Percentiles rank a stretch among this genome's conserved stretches.
phyloP scores from a whole-genome alignment of 2,797 vertebrate genomes.

The Cynodonichthys magdalenae region DNA sequence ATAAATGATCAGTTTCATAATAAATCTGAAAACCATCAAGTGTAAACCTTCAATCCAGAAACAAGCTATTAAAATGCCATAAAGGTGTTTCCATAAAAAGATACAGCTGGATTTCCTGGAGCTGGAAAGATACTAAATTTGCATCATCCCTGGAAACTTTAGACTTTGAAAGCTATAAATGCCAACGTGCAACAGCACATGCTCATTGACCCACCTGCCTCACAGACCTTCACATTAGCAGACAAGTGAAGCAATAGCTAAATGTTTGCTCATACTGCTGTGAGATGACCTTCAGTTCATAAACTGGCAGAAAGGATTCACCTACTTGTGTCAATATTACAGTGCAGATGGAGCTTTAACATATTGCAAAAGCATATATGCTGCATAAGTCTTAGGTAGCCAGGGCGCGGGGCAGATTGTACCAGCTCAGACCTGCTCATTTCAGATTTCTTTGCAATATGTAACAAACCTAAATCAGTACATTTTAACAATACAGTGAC shows the following conservation, averaged over 20 bases:
- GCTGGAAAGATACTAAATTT: slow-evolving; percentile 42
- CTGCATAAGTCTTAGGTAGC: slow-evolving; percentile 9
- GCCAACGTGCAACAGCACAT: slow-evolving; percentile 62
- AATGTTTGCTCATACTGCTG: slow-evolving; percentile 81
- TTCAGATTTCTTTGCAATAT: slow-evolving; percentile 14
- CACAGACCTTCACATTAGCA: slow-evolving; percentile 77
- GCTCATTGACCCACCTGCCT: slow-evolving; percentile 60
- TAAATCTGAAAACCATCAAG: not conserved
- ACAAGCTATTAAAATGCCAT: too few relatives aligned
- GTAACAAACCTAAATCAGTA: not conserved
- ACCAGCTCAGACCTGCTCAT: not conserved
- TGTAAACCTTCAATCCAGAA: not conserved
- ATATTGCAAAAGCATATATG: slow-evolving; percentile 29
- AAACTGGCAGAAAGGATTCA: slow-evolving; percentile 55
- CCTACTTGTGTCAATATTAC: slow-evolving; percentile 74
- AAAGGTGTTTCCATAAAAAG: slow-evolving; percentile 8
- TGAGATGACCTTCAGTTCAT: slow-evolving; percentile 73
- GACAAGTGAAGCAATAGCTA: slow-evolving; percentile 81
- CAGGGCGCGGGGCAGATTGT: slow-evolving; percentile 7
- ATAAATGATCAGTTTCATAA: not conserved
- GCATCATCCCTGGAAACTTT: slow-evolving; percentile 65
- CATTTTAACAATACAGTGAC: not conserved
- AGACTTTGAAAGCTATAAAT: slow-evolving; percentile 67
- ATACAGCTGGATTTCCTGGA: not conserved
- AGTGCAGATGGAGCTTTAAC: slow-evolving; percentile 72